Evolutionary conservation across 1,140 invertebrate genomes (phyloP).

Genomic region (Pseudomyrmex cubaensis): DNA sequence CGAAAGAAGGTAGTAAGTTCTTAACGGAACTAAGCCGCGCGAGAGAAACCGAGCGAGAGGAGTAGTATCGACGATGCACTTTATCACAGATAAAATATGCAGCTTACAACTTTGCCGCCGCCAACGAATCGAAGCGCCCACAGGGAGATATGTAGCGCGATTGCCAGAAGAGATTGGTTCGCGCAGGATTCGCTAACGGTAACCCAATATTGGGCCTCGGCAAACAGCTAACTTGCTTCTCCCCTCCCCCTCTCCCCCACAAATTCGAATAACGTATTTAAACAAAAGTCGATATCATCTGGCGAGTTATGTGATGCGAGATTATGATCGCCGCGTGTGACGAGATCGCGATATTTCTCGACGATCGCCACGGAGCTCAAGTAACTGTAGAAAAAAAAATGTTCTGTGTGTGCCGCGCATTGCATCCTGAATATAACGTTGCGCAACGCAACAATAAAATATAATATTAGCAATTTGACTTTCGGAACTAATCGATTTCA

Average conservation of each 20-base stretch:
- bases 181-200: conserved; percentile 36
- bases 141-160: conserved; percentile 61
- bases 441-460: no score
- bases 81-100: conserved; percentile 72
- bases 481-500: background rate
- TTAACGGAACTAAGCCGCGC: conserved; percentile 52
- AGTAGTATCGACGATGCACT: conserved; percentile 57
- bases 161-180: conserved; percentile 53
- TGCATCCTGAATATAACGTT: no score
- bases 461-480: background rate
- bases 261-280: conserved; percentile 55
- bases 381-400: background rate
- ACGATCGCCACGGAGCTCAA: no score
- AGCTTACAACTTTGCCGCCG: conserved; percentile 63
- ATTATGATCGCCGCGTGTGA: background rate
- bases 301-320: conserved; percentile 1
- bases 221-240: conserved; percentile 39
- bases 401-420: background rate
- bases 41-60: background rate
- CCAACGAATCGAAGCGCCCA: conserved; percentile 54
- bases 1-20: conserved; percentile 28
- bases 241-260: background rate
- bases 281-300: conserved; percentile 38
- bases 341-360: conserved; percentile 26
- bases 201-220: conserved; percentile 52